Percentiles rank a stretch among this genome's conserved stretches.
phyloP scores from a whole-genome alignment of 2,797 vertebrate species.

The Acanthurus leucopareius region DNA sequence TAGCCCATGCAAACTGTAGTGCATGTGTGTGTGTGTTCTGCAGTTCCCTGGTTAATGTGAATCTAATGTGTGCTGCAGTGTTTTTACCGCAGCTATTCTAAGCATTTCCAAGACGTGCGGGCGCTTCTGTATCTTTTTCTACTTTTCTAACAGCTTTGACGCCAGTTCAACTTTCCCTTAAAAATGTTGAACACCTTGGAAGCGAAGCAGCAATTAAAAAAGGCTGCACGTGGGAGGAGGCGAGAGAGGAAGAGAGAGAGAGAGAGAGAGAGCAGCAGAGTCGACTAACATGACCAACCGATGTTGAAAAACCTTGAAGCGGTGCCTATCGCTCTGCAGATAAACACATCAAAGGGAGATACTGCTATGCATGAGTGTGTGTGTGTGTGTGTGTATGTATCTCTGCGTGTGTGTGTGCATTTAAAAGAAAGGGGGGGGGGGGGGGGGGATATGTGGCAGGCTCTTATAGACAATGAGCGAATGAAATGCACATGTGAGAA shows the following conservation, averaged over 20 bases:
- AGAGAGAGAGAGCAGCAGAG: constrained; percentile 39
- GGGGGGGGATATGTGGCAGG: constrained; percentile 17
- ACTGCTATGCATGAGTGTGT: constrained; percentile 2
- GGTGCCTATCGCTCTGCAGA: constrained; percentile 56
- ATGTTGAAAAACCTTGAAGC: constrained; percentile 60
- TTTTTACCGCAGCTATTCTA: no score
- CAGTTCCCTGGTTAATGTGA: background rate
- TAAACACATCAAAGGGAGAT: constrained; percentile 68
- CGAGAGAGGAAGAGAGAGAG: no score
- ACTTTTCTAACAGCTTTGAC: constrained; percentile 54
- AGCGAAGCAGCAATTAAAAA: constrained; percentile 55
- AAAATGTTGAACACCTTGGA: constrained; percentile 55
- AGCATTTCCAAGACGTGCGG: no score
- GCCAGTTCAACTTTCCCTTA: constrained; percentile 48
- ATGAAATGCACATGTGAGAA: constrained; percentile 40
- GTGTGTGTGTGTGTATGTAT: background rate
- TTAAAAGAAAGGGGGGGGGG: no score
- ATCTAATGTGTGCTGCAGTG: background rate
- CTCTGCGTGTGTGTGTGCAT: background rate
- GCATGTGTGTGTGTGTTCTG: background rate
- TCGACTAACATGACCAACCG: constrained; percentile 53
- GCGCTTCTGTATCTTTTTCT: background rate
- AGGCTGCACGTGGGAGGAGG: constrained; percentile 45
- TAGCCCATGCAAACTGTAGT: no score
- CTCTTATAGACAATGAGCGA: constrained; percentile 40